phyloP scores from a whole-genome alignment of 1,140 invertebrate genomes.

The Heliconius nattereri region DNA sequence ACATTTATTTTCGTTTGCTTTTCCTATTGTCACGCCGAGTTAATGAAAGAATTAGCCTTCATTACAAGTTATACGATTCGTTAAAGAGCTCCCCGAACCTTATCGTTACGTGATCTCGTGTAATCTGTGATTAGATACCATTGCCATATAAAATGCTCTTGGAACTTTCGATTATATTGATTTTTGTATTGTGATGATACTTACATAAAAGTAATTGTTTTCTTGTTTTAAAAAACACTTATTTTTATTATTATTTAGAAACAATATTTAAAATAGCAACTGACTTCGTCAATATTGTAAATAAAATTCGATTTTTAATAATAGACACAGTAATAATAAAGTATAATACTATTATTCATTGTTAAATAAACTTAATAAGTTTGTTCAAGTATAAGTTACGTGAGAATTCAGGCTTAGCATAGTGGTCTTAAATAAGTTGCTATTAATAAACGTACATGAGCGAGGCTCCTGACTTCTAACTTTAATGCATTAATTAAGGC shows the following conservation, averaged over 20 bases:
- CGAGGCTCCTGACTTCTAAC: conserved; percentile 51
- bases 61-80: conserved; percentile 77
- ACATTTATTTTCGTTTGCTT: conserved; percentile 74
- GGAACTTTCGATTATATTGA: conserved; percentile 5
- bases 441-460: conserved; percentile 28
- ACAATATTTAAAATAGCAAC: no score
- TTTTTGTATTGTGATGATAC: neutral
- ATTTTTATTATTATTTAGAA: no score
- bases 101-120: conserved; percentile 48
- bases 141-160: conserved; percentile 43
- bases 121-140: conserved; percentile 45
- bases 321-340: no score
- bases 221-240: no score
- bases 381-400: neutral
- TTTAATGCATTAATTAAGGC: conserved; percentile 74
- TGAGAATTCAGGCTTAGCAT: neutral
- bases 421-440: conserved; percentile 27
- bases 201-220: no score
- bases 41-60: conserved; percentile 82
- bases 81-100: conserved; percentile 73
- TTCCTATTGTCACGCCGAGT: conserved; percentile 74
- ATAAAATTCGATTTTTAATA: no score
- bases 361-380: neutral
- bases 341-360: no score
- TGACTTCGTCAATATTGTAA: no score